Base-by-base conservation (phyloP, 2,888 invertebrate species). In the Mythimna vitellina region DNA sequence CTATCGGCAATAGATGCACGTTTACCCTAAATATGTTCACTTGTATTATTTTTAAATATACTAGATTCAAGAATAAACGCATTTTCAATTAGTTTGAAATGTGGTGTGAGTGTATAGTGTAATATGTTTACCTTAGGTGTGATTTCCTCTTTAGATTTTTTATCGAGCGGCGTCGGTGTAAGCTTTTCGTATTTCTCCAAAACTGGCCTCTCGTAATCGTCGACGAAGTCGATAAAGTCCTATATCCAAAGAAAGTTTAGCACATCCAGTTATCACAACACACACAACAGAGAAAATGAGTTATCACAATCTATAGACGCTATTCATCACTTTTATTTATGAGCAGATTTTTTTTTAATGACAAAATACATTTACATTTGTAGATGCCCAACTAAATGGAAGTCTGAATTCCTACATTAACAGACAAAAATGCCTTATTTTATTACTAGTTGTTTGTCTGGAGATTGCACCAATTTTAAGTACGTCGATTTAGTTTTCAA, bases 201-300 rank as follows among this genome's bases (percentile, higher is more conserved):
- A 65, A 97, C 97, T 3, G 98, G 97, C 87, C 98, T 96, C 91
- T 98, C 98, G 93, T 98, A 98, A 95, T 98, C 98, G 66, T 97
- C 97, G 89, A 96, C 95, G 90, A 96, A 96, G 89, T 96, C 96
- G 91, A 96, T 87, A 90, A 91, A 90, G 74, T 94, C 96, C 96
- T 96, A 96, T 87, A 92, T 92, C 89, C 86, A 93, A 94, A 93
- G 85, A 92, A 77, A 90, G 67, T 93, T 94, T 93, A 94, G 90
- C 93, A 94, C 94, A 89, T 90, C 86, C 86, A 85, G 90, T 92
- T 91, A 92, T 84, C 88, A 92, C 92, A 89, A 84, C 86, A 89
- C 90, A 88, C 89, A 85, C 89, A 78, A 88, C 86, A 86, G 76
- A 85, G 70, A 83, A 84, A 80, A 78, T 86, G 78, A 84, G 86